Evolutionary conservation across 2,797 vertebrate species (phyloP).

Genomic region (Arctocebus calabarensis): DNA sequence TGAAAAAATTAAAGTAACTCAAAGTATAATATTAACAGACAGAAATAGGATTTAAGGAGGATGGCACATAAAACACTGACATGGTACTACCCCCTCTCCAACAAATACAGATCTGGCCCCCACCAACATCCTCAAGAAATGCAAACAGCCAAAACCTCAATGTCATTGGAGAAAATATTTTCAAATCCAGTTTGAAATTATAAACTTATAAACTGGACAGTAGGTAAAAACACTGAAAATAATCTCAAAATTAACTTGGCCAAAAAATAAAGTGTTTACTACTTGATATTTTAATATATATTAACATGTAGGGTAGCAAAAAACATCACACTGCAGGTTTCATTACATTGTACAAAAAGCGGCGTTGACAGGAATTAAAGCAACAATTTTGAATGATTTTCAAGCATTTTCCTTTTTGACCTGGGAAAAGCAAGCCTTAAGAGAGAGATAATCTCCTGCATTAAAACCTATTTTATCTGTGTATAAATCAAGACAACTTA

Average conservation of each 20-base stretch:
- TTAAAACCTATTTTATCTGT: neutral
- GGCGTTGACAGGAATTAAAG: neutral
- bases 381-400: constrained; percentile 4
- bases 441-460: neutral
- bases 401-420: constrained; percentile 16
- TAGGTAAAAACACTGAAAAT: constrained; percentile 9
- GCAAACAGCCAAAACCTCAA: neutral
- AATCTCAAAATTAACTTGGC: constrained; percentile 50
- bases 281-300: neutral
- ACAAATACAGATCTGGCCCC: neutral
- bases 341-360: neutral
- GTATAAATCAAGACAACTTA: neutral
- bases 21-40: constrained; percentile 21
- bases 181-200: neutral
- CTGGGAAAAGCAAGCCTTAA: neutral
- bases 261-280: neutral
- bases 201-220: neutral
- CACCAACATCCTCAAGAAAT: neutral
- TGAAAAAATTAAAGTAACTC: neutral
- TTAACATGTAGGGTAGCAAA: neutral
- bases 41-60: neutral
- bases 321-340: neutral
- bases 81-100: neutral
- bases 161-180: constrained; percentile 30
- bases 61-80: neutral